Conservation (phyloP, 2,113 vertebrate species). For the Regulus satrapa region DNA sequence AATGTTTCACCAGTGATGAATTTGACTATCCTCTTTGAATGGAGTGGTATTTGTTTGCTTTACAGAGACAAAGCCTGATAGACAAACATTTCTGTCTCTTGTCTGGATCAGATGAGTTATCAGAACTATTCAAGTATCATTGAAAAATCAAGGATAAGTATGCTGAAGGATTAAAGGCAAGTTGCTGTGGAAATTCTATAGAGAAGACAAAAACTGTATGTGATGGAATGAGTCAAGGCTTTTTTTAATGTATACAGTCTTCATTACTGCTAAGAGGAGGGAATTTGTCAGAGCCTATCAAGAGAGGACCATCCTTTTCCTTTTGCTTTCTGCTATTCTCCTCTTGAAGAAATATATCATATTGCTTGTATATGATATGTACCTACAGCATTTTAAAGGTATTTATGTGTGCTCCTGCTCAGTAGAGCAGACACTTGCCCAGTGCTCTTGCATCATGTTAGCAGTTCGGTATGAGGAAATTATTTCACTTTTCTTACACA, state of each 20-base stretch:
- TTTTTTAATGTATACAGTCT: background rate
- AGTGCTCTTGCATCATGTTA: background rate
- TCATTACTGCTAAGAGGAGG: background rate
- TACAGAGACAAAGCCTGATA: background rate
- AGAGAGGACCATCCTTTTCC: background rate
- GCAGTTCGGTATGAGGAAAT: background rate
- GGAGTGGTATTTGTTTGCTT: constrained; percentile 23
- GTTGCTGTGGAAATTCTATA: background rate
- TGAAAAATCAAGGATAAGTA: constrained; percentile 28
- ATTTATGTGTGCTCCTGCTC: background rate
- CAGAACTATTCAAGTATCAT: background rate
- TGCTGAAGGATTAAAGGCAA: background rate
- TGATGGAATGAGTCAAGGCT: background rate
- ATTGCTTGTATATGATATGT: background rate
- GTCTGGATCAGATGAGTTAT: background rate
- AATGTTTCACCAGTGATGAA: background rate
- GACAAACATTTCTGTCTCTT: constrained; percentile 20
- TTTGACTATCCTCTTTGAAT: background rate
- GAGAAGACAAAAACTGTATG: background rate
- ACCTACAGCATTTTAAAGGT: background rate
- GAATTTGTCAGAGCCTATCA: background rate
- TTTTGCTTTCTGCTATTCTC: background rate
- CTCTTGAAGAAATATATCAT: background rate
- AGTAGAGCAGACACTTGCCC: background rate
- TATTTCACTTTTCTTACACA: background rate